Evolutionary conservation across 1,140 invertebrate genomes (phyloP), one percentile per base, ranked within the genome.

Genomic region (Drosophila equinoxialis): DNA sequence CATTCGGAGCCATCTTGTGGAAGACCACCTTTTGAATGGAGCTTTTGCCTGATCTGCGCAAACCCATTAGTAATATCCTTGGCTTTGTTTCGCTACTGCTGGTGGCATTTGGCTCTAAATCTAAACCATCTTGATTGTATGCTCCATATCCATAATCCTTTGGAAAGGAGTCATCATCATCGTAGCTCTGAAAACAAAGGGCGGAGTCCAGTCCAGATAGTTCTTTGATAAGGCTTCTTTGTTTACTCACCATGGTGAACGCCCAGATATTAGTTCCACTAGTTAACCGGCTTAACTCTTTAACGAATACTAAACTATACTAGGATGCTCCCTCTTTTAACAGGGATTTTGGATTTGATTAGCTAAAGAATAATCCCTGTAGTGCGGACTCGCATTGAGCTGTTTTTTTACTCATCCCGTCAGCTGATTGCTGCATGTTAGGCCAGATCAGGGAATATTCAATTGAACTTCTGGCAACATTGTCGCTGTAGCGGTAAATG

Each of bases 11-110:
- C 97, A 99, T 99, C 94, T 99, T 99, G 91, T 99, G 98, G 93
- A 99, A 99, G 11, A 99, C 99, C 7, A 99, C 99, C 94, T 99
- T 99, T 92, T 99, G 98, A 91, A 99, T 99, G 2, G 99, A 99
- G n/a, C 98, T 99, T 93, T 99, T 99, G 68, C 99, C 99, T 92
- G 98, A 99, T 92, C 98, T 96, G 91, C 98, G 94, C 30, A 99
- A 94, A 11, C 98, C 98, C 98, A 99, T 99, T 35, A 99, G 93
- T 30, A 99, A 92, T 83, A 99, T 99, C 81, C 97, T 95, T 30
- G 98, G 98, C 91, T 98, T 98, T 2, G 89, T 94, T 93, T 92
- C 91, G 6, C 81, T 84, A 62, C 65, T 84, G 58, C 74, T 77
- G 3, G 76, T 71, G 5, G 78, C 70, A 55, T 87, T 89, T 4